These are phyloP conservation scores for Ochotona curzoniae DNA, from an alignment of 2,113 vertebrate genomes.

Conservation along the genomic window DNA sequence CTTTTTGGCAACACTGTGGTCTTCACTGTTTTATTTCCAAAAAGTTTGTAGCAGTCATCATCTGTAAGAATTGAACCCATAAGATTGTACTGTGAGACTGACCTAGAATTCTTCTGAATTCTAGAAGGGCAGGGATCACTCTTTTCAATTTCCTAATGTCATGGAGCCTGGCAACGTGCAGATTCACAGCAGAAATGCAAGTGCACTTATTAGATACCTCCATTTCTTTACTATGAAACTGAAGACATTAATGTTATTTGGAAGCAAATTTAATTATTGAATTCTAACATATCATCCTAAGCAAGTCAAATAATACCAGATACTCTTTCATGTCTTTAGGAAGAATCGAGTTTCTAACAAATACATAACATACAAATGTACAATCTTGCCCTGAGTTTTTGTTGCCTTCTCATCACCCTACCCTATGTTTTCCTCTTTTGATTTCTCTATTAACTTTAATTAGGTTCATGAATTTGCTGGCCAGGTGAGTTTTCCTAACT, in stretches of 20 bases:
- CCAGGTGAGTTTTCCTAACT: constrained; percentile 86
- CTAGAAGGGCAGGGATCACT: not conserved
- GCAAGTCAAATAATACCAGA: constrained; percentile 30
- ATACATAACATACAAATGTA: constrained; percentile 40
- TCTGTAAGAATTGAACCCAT: constrained; percentile 14
- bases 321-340: constrained; percentile 25
- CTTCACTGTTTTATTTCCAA: not conserved
- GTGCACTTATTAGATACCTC: not conserved
- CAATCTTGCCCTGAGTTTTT: constrained; percentile 67
- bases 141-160: not conserved
- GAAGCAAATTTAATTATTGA: constrained; percentile 26
- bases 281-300: not conserved
- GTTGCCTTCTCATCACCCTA: constrained; percentile 9
- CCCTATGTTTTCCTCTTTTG: constrained; percentile 79
- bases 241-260: constrained; percentile 30
- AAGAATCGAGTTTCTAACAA: constrained; percentile 48
- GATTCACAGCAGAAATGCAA: not conserved
- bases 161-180: not conserved
- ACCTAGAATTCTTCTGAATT: not conserved
- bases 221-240: constrained; percentile 15
- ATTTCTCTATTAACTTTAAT: constrained; percentile 87
- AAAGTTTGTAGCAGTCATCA: not conserved
- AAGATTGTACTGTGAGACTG: not conserved
- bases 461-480: constrained; percentile 83
- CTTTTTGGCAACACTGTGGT: not conserved